Conservation (phyloP, 2,888 invertebrate genomes). For the Drosophila helvetica region DNA sequence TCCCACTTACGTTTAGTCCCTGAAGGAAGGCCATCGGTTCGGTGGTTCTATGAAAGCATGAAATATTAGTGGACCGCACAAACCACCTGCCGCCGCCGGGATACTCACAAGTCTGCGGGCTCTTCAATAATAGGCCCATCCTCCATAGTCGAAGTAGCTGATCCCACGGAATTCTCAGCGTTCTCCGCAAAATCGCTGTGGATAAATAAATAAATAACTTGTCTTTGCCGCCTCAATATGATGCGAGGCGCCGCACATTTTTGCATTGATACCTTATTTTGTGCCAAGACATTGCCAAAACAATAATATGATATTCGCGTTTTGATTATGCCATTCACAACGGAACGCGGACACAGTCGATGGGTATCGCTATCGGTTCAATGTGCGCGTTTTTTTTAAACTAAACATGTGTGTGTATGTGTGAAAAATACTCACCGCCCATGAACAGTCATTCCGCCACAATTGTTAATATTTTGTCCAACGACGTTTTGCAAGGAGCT, state of each 20-base stretch:
- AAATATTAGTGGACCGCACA: neutral
- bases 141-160: conserved; percentile 14
- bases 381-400: conserved; percentile 10
- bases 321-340: conserved; percentile 22
- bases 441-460: neutral
- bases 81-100: conserved; percentile 25
- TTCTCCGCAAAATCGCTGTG: conserved; percentile 31
- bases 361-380: neutral
- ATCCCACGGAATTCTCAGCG: conserved; percentile 35
- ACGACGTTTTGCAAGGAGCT: too few species aligned
- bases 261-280: conserved; percentile 55
- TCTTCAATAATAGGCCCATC: conserved; percentile 13
- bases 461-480: neutral
- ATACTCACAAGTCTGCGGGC: conserved; percentile 29
- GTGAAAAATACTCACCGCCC: conserved; percentile 6
- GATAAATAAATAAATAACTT: too few species aligned
- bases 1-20: conserved; percentile 77
- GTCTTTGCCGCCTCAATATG: conserved; percentile 6
- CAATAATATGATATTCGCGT: too few species aligned
- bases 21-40: conserved; percentile 77
- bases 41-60: conserved; percentile 34
- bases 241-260: neutral
- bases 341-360: neutral
- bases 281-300: conserved; percentile 71
- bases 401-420: too few species aligned